A percentile compares a stretch with the other conserved stretches of the same genome.
Conservation (phyloP, 1,140 invertebrate species). For the Pinna nobilis region DNA sequence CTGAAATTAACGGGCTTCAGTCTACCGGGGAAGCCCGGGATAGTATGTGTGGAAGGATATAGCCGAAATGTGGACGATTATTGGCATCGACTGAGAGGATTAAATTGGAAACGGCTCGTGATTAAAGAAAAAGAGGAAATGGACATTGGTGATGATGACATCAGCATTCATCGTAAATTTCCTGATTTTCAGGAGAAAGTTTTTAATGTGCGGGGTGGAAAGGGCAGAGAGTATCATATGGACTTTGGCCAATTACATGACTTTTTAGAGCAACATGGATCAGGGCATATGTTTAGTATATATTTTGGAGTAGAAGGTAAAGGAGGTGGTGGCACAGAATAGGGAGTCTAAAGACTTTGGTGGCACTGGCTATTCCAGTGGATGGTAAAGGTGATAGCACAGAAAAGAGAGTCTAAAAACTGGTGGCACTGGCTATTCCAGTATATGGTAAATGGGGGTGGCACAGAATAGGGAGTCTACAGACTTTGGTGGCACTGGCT, state of each 20-base stretch:
- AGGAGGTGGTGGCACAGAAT: too few species aligned
- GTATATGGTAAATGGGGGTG: too few species aligned
- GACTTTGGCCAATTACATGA: constrained; percentile 85
- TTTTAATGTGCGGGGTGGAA: constrained; percentile 78
- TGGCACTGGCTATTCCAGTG: too few species aligned
- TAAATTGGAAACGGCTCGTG: constrained; percentile 71
- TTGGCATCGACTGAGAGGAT: constrained; percentile 76
- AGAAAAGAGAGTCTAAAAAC: too few species aligned
- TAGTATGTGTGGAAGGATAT: constrained; percentile 76
- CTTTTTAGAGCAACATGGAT: constrained; percentile 81
- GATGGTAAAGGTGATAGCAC: too few species aligned
- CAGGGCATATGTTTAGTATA: constrained; percentile 83
- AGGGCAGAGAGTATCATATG: constrained; percentile 80
- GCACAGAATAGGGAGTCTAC: too few species aligned
- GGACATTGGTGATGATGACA: constrained; percentile 76
- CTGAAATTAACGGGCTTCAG: constrained; percentile 86
- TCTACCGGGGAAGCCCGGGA: constrained; percentile 89
- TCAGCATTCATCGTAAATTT: constrained; percentile 80
- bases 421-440: too few species aligned
- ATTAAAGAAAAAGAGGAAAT: constrained; percentile 70
- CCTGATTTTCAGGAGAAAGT: constrained; percentile 82
- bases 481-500: too few species aligned
- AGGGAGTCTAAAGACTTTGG: too few species aligned
- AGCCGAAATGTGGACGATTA: constrained; percentile 83
- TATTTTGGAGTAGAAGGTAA: constrained; percentile 84